These are phyloP conservation scores for Callipepla californica DNA, from an alignment of 2,113 vertebrate genomes.

Conservation along the genomic window DNA sequence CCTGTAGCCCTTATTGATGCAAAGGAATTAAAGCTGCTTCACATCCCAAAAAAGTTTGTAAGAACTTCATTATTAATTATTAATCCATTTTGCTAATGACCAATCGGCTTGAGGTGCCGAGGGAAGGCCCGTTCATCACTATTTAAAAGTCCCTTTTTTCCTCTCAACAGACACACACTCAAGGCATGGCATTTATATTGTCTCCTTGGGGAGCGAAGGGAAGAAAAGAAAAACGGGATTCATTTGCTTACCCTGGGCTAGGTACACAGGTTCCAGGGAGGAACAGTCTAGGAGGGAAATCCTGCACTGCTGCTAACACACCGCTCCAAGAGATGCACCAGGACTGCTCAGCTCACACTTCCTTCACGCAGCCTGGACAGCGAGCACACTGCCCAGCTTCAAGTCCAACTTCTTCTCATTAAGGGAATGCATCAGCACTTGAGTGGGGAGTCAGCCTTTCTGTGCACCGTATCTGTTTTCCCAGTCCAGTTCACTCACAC, in stretches of 20 bases:
- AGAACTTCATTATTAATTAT: conserved; percentile 1
- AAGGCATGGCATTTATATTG: background rate
- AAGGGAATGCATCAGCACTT: accelerated
- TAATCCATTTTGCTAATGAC: conserved; percentile 25
- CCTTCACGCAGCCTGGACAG: background rate
- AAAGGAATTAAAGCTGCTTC: conserved; percentile 30
- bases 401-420: background rate
- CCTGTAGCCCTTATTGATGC: conserved; percentile 32
- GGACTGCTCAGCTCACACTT: background rate
- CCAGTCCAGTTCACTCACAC: background rate
- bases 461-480: background rate
- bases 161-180: background rate
- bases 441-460: background rate
- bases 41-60: background rate
- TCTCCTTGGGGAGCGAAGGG: background rate
- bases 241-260: background rate
- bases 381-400: background rate
- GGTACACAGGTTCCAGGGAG: background rate
- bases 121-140: conserved; percentile 8
- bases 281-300: background rate
- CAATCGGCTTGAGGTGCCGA: background rate
- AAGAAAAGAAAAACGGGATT: background rate
- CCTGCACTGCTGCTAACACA: background rate
- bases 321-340: background rate
- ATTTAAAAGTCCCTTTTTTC: conserved; percentile 4